Evolutionary conservation across 2,797 vertebrate species (phyloP).

Genomic region (Coregonus sp.): DNA sequence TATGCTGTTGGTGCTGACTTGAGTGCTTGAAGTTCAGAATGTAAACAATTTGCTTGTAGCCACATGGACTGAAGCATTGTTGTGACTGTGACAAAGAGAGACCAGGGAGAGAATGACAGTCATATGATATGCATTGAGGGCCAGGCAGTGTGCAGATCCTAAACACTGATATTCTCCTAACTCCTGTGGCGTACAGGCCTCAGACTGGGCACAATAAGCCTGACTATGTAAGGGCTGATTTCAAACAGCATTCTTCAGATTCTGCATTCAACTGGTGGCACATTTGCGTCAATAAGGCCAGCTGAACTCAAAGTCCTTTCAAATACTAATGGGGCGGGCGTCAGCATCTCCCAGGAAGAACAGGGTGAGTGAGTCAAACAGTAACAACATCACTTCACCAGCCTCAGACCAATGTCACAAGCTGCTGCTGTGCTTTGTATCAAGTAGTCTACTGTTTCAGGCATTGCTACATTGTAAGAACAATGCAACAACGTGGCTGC

Average conservation of each 20-base stretch:
- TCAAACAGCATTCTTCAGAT: slow-evolving; percentile 75
- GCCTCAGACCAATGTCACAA: slow-evolving; percentile 70
- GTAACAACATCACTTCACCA: slow-evolving; percentile 63
- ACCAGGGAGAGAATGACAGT: background rate
- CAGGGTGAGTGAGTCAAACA: slow-evolving; percentile 50
- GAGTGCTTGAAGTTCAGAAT: slow-evolving; percentile 5
- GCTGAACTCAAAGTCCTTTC: slow-evolving; percentile 45
- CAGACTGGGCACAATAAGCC: slow-evolving; percentile 50
- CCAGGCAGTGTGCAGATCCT: slow-evolving; percentile 28
- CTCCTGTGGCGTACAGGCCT: slow-evolving; percentile 29
- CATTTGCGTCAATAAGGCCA: slow-evolving; percentile 68
- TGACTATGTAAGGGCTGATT: slow-evolving; percentile 61
- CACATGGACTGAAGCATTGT: background rate
- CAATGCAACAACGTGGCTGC: background rate
- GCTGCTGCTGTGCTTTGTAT: slow-evolving; percentile 60
- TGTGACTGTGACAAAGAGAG: slow-evolving; percentile 11
- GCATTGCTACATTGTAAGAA: background rate
- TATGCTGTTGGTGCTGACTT: background rate
- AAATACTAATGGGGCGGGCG: slow-evolving; percentile 23
- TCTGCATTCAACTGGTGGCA: slow-evolving; percentile 72
- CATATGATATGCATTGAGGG: slow-evolving; percentile 39
- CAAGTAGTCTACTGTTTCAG: background rate
- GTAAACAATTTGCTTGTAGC: slow-evolving; percentile 8
- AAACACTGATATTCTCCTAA: slow-evolving; percentile 37
- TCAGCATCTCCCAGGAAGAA: slow-evolving; percentile 68